Base-by-base conservation (phyloP, 2,113 vertebrate species). In the Seriola quinqueradiata region DNA sequence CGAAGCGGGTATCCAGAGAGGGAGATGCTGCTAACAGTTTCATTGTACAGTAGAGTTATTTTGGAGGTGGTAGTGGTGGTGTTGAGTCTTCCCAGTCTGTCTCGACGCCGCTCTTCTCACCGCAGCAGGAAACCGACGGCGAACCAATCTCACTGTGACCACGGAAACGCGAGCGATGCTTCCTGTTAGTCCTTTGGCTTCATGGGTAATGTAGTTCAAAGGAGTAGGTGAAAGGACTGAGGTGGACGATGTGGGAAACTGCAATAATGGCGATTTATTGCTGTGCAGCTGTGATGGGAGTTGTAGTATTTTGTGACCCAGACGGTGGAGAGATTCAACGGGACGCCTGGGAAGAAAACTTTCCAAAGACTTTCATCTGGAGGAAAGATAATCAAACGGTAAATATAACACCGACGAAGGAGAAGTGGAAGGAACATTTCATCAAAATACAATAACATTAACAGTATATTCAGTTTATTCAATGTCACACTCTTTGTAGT, bases 71-170 rank as follows among this genome's bases (percentile, higher is more conserved):
- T 92, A 91, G 88, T 91, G 93, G 67, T 80, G 89, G 74, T 92
- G 90, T 76, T 93, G 89, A 86, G 88, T 91, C 81, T 93, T 92
- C 86, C 91, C 91, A 87, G 85, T 92, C 87, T 87, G 84, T 90
- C 90, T 92, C 89, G 93, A 94, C 91, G 90, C 93, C 92, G 91
- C 93, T 95, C 87, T 91, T 85, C 90, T 94, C 79, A 68, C 82
- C 87, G 86, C 87, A 90, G 90, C 91, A 93, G 94, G 94, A 95
- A 95, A 92, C 92, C 85, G 83, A 94, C 90, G 90, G 90, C 88
- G 91, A 91, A 46, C 91, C 75, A 25, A 85, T 85, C 88, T 85
- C 83, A 86, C 76, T 81, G 94, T 93, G 89, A 93, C 93, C 88
- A 91, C 93, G 91, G 94, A 93, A 94, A 91, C 89, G 57, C 14